Base-by-base conservation (phyloP, 2,888 invertebrate genomes). In the Sclerodermus sp. region DNA sequence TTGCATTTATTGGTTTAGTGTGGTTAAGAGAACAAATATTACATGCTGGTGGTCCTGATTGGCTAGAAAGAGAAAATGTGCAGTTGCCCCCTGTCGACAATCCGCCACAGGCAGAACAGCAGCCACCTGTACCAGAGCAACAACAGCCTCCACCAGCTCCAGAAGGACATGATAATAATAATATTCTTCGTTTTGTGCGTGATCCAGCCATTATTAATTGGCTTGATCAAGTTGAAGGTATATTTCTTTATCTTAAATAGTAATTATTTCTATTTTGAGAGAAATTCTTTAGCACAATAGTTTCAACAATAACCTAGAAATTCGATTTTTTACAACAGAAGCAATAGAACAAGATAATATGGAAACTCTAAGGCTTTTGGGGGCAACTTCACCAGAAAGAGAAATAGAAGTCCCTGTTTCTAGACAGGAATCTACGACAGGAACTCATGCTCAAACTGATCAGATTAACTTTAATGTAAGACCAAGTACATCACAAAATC, bases 11-110 rank as follows among this genome's bases (percentile, higher is more conserved):
- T 67, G 96, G 96, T 5, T 80, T 98, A 41, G 94, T 99, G 3
- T 99, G 99, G 98, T 81, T 99, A 42, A 81, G 98, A 60, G 99
- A 99, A 79, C 99, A 99, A 80, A 97, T 99, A 53, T 83, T 98
- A 68, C 94, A 96, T 74, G 97, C 96, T 1, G 97, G 96, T 23
- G 97, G 96, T 0, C 96, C 96, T 0, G 96, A 96, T 69, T 97
- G 97, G 97, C 82, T 97, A 70, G 93, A 90, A 72, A 82, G 89
- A 55, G 90, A 90, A 57, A 83, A 84, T 56, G 67, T 69, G 23
- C 73, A 71, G 43, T 49, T 74, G 23, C 82, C 82, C 37, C 76
- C 82, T 2, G 81, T 82, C 5, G 81, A 79, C 8, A 81, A 82
- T 42, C 80, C 80, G 1, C 81, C 81, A 23, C 82, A 81, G 47